Evolutionary conservation across 2,888 invertebrate species (phyloP).

Genomic region (Tetranychus piercei): DNA sequence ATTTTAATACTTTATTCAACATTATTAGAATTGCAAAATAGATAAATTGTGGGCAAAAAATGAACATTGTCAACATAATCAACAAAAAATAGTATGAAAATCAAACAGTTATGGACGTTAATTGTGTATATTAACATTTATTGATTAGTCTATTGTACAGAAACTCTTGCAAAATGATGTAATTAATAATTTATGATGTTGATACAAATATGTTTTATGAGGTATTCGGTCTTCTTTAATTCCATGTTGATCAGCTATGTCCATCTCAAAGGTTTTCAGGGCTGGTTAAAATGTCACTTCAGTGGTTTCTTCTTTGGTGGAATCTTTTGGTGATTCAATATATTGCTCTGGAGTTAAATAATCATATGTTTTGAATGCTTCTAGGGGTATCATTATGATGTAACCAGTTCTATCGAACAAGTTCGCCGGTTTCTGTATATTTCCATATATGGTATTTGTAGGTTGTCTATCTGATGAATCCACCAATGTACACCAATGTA

Average conservation of each 20-base stretch:
- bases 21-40: too few species aligned
- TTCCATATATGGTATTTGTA: conserved; percentile 71
- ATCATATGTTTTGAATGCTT: conserved; percentile 60
- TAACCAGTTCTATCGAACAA: conserved; percentile 64
- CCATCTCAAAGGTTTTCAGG: conserved; percentile 79
- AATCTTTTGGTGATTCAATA: conserved; percentile 40
- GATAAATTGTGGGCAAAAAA: too few species aligned
- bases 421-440: conserved; percentile 65
- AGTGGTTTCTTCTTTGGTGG: conserved; percentile 37
- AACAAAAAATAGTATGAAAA: too few species aligned
- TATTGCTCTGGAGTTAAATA: conserved; percentile 49
- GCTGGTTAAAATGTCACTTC: conserved; percentile 55
- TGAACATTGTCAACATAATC: too few species aligned
- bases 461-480: conserved; percentile 67
- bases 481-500: conserved; percentile 44
- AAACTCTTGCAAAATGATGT: too few species aligned
- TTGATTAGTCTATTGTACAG: too few species aligned
- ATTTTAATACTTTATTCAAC: too few species aligned
- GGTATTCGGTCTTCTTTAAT: conserved; percentile 63
- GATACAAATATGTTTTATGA: conserved; percentile 69
- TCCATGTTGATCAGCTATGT: conserved; percentile 72
- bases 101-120: too few species aligned
- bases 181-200: too few species aligned
- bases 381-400: conserved; percentile 63
- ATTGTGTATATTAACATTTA: too few species aligned